These are phyloP conservation scores for Cyrtonyx montezumae DNA, from an alignment of 2,113 vertebrate genomes.

Conservation along the genomic window DNA sequence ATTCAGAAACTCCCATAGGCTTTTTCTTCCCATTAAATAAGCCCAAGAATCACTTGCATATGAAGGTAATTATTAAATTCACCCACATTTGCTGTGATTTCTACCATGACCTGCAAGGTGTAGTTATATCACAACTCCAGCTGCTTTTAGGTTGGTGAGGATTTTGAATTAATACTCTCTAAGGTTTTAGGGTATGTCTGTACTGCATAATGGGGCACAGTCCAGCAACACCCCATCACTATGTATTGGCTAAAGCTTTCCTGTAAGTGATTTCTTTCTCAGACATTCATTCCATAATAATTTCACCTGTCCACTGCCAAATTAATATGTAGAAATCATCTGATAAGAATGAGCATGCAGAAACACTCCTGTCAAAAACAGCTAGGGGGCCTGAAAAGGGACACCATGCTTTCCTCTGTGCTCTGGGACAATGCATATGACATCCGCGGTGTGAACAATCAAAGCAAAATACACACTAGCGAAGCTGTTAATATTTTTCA, in stretches of 20 bases:
- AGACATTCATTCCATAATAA: background rate
- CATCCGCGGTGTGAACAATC: background rate
- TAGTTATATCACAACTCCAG: background rate
- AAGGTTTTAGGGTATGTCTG: background rate
- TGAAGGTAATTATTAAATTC: background rate
- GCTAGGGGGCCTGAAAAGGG: background rate
- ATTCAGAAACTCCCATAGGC: rapidly evolving
- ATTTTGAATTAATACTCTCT: background rate
- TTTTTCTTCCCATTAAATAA: background rate
- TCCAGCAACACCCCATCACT: no score
- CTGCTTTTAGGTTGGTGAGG: background rate
- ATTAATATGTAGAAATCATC: background rate
- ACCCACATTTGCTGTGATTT: background rate
- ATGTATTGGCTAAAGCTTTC: background rate
- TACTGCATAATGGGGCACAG: background rate
- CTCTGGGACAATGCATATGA: background rate
- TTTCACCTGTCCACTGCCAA: background rate
- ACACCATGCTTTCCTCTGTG: background rate
- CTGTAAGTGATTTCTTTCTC: background rate
- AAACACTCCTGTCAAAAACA: background rate
- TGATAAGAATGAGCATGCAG: background rate
- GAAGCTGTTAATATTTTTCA: background rate
- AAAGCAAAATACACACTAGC: background rate
- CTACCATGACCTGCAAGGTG: background rate
- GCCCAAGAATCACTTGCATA: background rate